Evolutionary conservation across 2,113 vertebrate species (phyloP), one percentile per base, ranked within the genome.

Genomic region (Collichthys lucidus): DNA sequence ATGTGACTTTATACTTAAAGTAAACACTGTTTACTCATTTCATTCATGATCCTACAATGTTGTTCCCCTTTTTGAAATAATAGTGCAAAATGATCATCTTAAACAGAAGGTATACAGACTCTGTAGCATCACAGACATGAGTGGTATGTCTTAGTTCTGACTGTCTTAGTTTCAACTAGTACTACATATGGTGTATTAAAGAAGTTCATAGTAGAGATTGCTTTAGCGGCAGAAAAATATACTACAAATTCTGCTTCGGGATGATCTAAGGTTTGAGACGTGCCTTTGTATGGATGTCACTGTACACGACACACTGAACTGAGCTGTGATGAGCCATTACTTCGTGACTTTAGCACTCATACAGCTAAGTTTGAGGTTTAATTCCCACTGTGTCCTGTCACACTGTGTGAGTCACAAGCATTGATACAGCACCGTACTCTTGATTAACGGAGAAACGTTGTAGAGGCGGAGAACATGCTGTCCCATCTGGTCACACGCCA

Each of bases 381-480:
- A 61, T 11, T 79, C 44, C 62, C 3, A 15, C 56, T 66, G 65
- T 57, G 57, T 70, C 40, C 75, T 35, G 60, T n/a, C 63, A 16
- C 62, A 35, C 75, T n/a, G 24, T 22, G 15, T 67, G 80, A 86
- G 55, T 84, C 74, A 57, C 1, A 46, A 20, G 42, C 49, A 64
- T 19, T 16, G 22, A 69, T 62, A 35, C 49, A 17, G 59, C 20
- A 3, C 57, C 17, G 49, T 56, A 31, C 35, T 70, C 42, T 49
- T 75, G 26, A 82, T 91, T 74, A 82, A 70, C 11, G 65, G 68
- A 77, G 53, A 88, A 60, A 53, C 9, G 64, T 84, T 63, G 42
- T n/a, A 24, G 62, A 49, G 20, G 63, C 55, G 47, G 77, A 68
- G 68, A 81, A 53, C 56, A 55, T 56, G 5, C 46, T 29, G 46